Percentiles rank a stretch among this genome's conserved stretches.
phyloP scores from a whole-genome alignment of 64 coral and sea anemone genomes.

The Pachyseris speciosa region DNA sequence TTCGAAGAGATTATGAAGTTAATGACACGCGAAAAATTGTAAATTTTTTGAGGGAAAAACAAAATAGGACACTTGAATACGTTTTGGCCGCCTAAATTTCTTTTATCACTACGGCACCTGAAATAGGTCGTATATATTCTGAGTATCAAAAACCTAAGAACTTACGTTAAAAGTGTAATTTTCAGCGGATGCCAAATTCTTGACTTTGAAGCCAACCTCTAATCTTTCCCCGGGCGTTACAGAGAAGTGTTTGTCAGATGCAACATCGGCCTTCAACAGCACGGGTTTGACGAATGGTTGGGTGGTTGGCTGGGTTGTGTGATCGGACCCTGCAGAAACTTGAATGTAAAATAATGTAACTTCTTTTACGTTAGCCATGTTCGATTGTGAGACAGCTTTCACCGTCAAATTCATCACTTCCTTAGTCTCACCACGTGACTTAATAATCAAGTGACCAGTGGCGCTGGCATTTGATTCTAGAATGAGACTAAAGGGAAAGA shows the following conservation, averaged over 20 bases:
- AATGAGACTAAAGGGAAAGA: neutral
- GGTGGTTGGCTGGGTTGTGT: neutral
- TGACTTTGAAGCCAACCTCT: neutral
- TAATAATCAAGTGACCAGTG: constrained; percentile 16
- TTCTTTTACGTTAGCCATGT: neutral
- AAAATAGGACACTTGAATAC: too few relatives aligned
- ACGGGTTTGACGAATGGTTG: neutral
- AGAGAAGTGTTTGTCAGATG: neutral
- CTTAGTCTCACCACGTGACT: neutral
- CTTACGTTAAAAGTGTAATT: neutral
- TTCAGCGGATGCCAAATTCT: constrained; percentile 6
- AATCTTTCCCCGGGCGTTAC: neutral
- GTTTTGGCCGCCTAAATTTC: neutral
- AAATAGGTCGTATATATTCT: too few relatives aligned
- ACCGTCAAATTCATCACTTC: neutral
- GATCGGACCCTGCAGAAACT: neutral
- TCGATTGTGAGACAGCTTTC: constrained; percentile 2
- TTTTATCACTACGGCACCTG: neutral
- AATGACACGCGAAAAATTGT: too few relatives aligned
- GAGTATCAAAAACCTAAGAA: neutral
- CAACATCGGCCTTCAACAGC: neutral
- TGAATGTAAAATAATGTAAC: neutral
- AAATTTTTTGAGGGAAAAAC: too few relatives aligned
- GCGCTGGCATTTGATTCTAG: neutral
- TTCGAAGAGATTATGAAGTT: too few relatives aligned